Percentiles rank a stretch among this genome's conserved stretches.
Conservation (phyloP, 2,113 vertebrate species). For the Notechis scutatus region DNA sequence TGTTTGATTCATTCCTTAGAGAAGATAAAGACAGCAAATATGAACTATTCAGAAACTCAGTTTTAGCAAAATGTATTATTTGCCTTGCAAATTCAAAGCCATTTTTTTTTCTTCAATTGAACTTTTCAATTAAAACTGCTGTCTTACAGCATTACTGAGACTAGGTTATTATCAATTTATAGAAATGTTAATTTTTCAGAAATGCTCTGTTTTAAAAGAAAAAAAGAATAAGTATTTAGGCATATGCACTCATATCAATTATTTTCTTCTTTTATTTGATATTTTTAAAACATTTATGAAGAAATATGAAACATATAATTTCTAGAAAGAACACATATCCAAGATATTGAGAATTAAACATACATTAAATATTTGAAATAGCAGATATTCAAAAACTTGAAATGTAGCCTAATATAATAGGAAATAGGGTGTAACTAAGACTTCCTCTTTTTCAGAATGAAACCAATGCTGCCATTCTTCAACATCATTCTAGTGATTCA, state of each 20-base stretch:
- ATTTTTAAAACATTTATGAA: not conserved
- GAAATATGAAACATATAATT: not conserved
- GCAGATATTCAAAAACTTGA: not conserved
- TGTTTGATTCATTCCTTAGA: constrained; percentile 54
- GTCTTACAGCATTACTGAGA: constrained; percentile 43
- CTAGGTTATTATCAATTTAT: constrained; percentile 38
- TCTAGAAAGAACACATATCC: not conserved
- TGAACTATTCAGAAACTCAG: constrained; percentile 51
- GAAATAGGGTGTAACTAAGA: not conserved
- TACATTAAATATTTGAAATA: not conserved
- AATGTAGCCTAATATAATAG: not conserved
- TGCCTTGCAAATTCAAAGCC: constrained; percentile 50
- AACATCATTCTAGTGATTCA: not conserved
- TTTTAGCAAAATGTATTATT: constrained; percentile 65
- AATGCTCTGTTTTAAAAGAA: not conserved
- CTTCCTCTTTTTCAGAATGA: not conserved
- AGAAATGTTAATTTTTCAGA: not conserved
- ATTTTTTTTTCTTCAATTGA: constrained; percentile 38
- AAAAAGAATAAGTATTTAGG: not conserved
- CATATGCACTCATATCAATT: not conserved
- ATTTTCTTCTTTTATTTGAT: not conserved
- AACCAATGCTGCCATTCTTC: not conserved
- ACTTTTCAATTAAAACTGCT: constrained; percentile 40
- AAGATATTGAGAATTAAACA: not conserved
- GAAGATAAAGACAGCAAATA: constrained; percentile 56